A percentile compares a stretch with the other conserved stretches of the same genome.
Conservation (phyloP, 2,888 invertebrate species). For the Campoletis raptor region DNA sequence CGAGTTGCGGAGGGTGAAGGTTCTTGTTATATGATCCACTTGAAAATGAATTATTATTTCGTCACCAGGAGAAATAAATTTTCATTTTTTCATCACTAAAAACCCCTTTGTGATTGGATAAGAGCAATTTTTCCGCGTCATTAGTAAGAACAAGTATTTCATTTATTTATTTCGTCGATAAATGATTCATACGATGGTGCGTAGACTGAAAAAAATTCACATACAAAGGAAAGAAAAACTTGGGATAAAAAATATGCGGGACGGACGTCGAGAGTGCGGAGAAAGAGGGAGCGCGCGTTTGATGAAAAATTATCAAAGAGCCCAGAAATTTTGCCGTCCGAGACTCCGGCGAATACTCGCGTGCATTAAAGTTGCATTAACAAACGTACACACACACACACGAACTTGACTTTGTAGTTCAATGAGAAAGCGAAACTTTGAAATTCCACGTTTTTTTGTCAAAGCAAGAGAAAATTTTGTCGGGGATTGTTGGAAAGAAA, state of each 20-base stretch:
- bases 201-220: neutral
- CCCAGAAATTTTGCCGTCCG: constrained; percentile 23
- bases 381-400: neutral
- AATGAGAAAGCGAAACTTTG: neutral
- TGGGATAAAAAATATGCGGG: constrained; percentile 63
- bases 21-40: constrained; percentile 17
- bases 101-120: neutral
- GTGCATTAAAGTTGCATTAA: constrained; percentile 79
- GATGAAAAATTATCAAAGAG: constrained; percentile 77
- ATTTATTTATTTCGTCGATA: neutral
- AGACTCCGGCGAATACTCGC: constrained; percentile 66
- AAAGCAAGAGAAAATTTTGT: neutral
- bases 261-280: constrained; percentile 62
- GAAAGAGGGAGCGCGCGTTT: constrained; percentile 75
- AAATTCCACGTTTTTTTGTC: neutral
- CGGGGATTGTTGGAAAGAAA: neutral
- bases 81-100: neutral
- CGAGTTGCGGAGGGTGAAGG: constrained; percentile 11
- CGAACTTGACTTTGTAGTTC: neutral
- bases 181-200: neutral
- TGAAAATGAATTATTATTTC: constrained; percentile 50
- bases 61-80: constrained; percentile 32
- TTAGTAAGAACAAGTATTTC: neutral
- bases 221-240: neutral
- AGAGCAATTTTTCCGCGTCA: neutral